Evolutionary conservation across 2,797 vertebrate species (phyloP), one percentile per base, ranked within the genome.

Genomic region (Australoheros facetus): DNA sequence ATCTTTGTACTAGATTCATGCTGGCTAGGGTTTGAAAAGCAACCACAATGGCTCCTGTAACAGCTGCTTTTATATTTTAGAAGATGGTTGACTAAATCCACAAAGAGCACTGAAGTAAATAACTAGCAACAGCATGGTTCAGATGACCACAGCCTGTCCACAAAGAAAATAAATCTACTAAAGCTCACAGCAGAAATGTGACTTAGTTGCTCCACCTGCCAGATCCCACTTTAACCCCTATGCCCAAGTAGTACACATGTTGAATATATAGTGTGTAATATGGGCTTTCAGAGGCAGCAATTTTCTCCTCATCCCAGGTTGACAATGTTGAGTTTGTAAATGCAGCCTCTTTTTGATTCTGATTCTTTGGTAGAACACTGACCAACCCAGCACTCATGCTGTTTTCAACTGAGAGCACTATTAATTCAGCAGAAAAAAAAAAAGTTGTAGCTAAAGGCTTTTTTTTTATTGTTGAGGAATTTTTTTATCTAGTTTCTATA

Each of bases 211-310:
- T 11, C 58, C 34, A 60, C n/a, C 58, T 21, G 58, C 58, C 58
- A 21, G 37, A 4, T 39, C 58, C 58, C 12, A 21, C 58, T 60
- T 3, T 60, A 3, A 1, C 0, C 19, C 58, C 0, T 39, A 12
- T 12, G 39, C 32, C 58, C 21, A 21, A n/a, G 2, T 21, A 2
- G 3, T 14, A 39, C 4, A 14, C 34, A 30, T 30, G 30, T 0
- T 4, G n/a, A 60, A 23, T 1, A 60, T n/a, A 8, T 21, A 34
- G 58, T 60, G 34, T 17, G 39, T 34, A 0, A 13, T 34, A 0
- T n/a, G 0, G 57, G 19, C 6, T 59, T 59, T 59, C 57, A 32
- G 10, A 34, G 4, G n/a, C 30, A 39, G 37, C 4, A 32, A 59
- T 34, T 34, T 59, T 30, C 32, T 58, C 30, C 17, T 58, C 30